Base-by-base conservation (phyloP, 2,888 invertebrate species). In the Reticulitermes lucifugus region DNA sequence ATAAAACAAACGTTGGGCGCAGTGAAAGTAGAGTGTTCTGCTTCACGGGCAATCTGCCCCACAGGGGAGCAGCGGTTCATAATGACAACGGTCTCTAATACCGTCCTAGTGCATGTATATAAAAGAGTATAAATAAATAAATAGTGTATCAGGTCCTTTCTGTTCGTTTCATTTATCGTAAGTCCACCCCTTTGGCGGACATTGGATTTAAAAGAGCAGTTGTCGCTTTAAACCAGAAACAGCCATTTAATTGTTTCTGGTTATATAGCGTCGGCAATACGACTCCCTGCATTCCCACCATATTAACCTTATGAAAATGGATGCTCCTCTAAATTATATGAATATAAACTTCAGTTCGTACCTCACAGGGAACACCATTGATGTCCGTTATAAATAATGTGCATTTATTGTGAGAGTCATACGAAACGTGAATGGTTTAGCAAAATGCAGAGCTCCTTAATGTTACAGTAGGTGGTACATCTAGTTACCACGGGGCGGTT, bases 201-300 rank as follows among this genome's bases (percentile, higher is more conserved):
- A 65, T n/a, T 14, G 35, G 73, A 41, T 73, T 73, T 73, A 41
- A 73, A 73, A 25, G 73, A 73, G 35, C 73, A 73, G 41, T 41
- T 73, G 6, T 73, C 73, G 22, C 73, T 41, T 73, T 2, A 73
- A 41, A 41, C 41, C 73, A 65, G 9, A 65, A 65, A 65, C 65
- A 65, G n/a, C 65, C 65, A 25, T 65, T 65, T 65, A 65, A 65
- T 65, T 65, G 65, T 65, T 25, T 65, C n/a, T 65, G 9, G 65
- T 14, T 65, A 65, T n/a, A n/a, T 65, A n/a, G n/a, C 3, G 65
- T 65, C 60, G 65, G 65, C 25, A n/a, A 25, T n/a, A 12, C 25
- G 65, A 65, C 18, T 55, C 2, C 55, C 55, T 55, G 14, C 4
- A 18, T 55, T 55, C 0, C 18, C 55, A 18, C 14, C 55, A 18